phyloP scores from a whole-genome alignment of 2,113 vertebrate genomes.

The Neolamprologus toae region DNA sequence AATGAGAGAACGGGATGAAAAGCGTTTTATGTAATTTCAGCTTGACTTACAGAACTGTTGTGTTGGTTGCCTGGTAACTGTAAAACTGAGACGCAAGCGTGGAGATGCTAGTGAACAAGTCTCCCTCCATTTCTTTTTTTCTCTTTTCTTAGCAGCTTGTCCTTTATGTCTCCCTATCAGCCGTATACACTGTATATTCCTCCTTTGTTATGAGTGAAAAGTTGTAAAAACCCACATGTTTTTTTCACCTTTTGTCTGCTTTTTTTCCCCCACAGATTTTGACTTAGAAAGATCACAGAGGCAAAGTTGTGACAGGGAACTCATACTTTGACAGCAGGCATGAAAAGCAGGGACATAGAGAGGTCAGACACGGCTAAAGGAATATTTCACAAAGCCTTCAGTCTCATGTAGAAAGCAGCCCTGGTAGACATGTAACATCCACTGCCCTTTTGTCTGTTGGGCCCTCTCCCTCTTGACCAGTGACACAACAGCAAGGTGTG shows the following conservation, averaged over 20 bases:
- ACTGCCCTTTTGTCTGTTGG: not conserved
- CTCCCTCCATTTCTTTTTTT: not conserved
- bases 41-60: constrained; percentile 52
- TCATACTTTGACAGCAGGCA: constrained; percentile 23
- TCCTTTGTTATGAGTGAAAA: not conserved
- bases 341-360: constrained; percentile 23
- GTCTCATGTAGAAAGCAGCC: constrained; percentile 6
- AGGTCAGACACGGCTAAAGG: constrained; percentile 27
- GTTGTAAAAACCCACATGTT: not conserved
- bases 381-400: constrained; percentile 37
- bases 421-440: constrained; percentile 8
- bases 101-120: constrained; percentile 8
- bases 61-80: constrained; percentile 63
- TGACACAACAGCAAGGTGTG: not conserved
- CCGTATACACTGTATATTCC: not conserved
- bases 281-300: constrained; percentile 26
- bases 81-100: constrained; percentile 34
- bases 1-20: constrained; percentile 41
- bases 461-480: not conserved
- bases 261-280: not conserved
- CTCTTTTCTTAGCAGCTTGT: not conserved
- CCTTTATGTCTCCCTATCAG: not conserved
- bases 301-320: constrained; percentile 26
- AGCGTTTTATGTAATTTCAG: constrained; percentile 56
- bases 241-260: not conserved